Conservation (phyloP, 2,113 vertebrate species). For the Rissa tridactyla region DNA sequence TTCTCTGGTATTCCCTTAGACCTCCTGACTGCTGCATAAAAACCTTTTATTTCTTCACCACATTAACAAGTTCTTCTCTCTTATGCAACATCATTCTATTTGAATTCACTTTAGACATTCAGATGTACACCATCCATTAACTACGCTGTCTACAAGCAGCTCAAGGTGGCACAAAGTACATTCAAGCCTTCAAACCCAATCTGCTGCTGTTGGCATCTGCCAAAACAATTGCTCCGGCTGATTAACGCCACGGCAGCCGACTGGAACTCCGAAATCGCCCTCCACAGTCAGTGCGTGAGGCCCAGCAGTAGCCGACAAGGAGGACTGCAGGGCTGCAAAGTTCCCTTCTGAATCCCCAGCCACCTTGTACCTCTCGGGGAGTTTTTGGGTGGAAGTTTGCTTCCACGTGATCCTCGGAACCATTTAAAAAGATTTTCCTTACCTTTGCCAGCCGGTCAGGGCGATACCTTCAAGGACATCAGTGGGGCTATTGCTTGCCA, state of each 20-base stretch:
- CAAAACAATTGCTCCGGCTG: not conserved
- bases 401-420: not conserved
- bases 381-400: not conserved
- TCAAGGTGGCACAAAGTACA: not conserved
- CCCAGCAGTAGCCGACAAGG: not conserved
- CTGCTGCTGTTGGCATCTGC: not conserved
- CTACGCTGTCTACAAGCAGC: not conserved
- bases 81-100: not conserved
- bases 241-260: not conserved
- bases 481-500: conserved; percentile 70
- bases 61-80: not conserved
- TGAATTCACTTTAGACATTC: not conserved
- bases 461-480: conserved; percentile 81
- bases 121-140: not conserved
- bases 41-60: not conserved
- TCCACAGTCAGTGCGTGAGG: accelerated
- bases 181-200: not conserved
- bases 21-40: not conserved
- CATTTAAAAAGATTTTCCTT: not conserved
- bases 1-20: not conserved
- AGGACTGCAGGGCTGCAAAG: not conserved
- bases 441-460: conserved; percentile 97
- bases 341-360: not conserved
- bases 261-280: not conserved
- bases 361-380: not conserved